Base-by-base conservation (phyloP, 2,888 invertebrate species). In the Pharmacophagus antenor region DNA sequence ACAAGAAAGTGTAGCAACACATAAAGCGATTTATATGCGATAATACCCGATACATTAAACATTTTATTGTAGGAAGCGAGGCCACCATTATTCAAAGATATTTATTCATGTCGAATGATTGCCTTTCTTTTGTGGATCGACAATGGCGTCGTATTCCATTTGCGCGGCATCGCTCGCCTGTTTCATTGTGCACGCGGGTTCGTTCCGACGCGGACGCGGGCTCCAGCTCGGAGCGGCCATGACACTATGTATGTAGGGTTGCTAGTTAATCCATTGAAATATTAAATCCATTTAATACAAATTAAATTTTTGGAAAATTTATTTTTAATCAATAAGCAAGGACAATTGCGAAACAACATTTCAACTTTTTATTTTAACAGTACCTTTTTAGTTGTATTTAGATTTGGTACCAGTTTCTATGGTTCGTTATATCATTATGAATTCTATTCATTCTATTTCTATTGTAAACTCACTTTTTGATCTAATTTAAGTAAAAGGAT, bases 41-140 rank as follows among this genome's bases (percentile, higher is more conserved):
- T 88, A 86, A 88, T 84, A 82, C 73, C 31, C 78, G 72, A 84
- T 83, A 87, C 86, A 85, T 87, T 85, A 88, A 88, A 88, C 85
- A 86, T 89, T 89, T 87, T 84, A 88, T 84, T 90, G 85, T 79
- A 82, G 76, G 83, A 85, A 80, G 77, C 76, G 79, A 22, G 72
- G 75, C 77, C 74, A 70, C 82, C 82, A 90, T 90, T 89, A 89
- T 85, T 89, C 88, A 86, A 86, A 88, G 85, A 89, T 88, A 86
- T 88, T 88, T 88, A 89, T 90, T 89, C 88, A 88, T 86, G 89
- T 88, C 88, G 86, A 89, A 87, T 86, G 88, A 89, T 90, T 87
- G 84, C 89, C 85, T 89, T 88, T 88, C 88, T 83, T 89, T 89
- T 89, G 89, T 89, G 82, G 70, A 79, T 80, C 80, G 80, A 89